Conservation (phyloP, 2,113 vertebrate species). For the Marmota monax region DNA sequence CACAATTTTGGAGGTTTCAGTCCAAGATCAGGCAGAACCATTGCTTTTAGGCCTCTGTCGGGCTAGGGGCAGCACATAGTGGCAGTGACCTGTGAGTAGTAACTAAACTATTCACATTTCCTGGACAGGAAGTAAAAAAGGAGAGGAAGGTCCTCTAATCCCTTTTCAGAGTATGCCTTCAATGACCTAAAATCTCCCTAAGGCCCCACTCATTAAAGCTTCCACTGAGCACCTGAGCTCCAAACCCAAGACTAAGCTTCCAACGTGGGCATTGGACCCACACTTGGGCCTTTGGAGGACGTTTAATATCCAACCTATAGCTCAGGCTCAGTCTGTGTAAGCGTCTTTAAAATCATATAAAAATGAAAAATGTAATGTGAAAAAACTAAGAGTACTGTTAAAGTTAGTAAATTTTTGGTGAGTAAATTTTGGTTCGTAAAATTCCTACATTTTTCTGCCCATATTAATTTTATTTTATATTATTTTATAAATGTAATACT, state of each 20-base stretch:
- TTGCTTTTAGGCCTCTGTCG: not conserved
- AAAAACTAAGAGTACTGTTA: not conserved
- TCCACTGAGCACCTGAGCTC: not conserved
- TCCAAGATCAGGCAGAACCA: not conserved
- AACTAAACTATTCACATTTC: not conserved
- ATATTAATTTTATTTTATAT: not conserved
- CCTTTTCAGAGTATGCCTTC: not conserved
- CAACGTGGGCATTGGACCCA: too few species aligned
- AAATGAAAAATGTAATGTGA: not conserved
- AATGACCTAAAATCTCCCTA: not conserved
- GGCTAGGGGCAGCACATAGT: not conserved
- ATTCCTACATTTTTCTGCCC: not conserved
- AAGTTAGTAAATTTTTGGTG: too few species aligned
- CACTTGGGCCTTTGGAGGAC: too few species aligned
- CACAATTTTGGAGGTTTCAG: not conserved
- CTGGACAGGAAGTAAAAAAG: not conserved
- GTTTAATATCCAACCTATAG: not conserved
- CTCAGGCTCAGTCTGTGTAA: not conserved
- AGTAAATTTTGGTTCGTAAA: slow-evolving; percentile 23
- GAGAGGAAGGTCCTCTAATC: not conserved
- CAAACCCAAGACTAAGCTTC: not conserved
- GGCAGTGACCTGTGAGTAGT: not conserved
- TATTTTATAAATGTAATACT: not conserved
- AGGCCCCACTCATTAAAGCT: too few species aligned
- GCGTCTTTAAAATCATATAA: not conserved